These are phyloP conservation scores for Eupithecia vulgata DNA, from an alignment of 2,888 invertebrate genomes.

Conservation along the genomic window DNA sequence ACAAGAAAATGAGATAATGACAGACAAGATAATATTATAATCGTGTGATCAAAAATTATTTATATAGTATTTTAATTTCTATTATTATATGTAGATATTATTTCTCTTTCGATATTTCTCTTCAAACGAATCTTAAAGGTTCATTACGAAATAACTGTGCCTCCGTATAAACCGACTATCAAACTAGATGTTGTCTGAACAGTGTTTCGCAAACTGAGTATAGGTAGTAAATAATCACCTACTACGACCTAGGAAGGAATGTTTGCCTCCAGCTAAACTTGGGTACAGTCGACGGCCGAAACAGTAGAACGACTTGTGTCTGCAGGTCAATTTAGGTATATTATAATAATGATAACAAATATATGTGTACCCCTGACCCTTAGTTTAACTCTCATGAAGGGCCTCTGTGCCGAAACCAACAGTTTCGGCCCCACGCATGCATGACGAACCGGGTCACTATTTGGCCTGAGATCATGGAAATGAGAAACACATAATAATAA, in stretches of 20 bases:
- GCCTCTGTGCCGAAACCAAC: too few relatives aligned
- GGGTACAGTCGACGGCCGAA: not conserved
- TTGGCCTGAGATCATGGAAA: too few relatives aligned
- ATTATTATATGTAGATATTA: not conserved
- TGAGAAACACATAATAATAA: too few relatives aligned
- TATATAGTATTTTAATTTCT: too few relatives aligned
- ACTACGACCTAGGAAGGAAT: slow-evolving; percentile 54
- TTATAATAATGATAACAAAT: too few relatives aligned
- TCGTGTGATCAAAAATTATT: too few relatives aligned
- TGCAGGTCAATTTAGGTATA: not conserved
- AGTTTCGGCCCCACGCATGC: too few relatives aligned
- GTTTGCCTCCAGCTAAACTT: slow-evolving; percentile 45
- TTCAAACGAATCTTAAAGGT: not conserved
- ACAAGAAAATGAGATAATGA: not conserved
- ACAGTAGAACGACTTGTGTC: not conserved
- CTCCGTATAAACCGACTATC: slow-evolving; percentile 16
- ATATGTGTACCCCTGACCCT: too few relatives aligned
- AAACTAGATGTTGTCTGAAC: slow-evolving; percentile 19
- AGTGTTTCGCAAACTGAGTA: slow-evolving; percentile 32
- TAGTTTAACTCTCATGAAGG: too few relatives aligned
- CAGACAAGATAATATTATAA: too few relatives aligned
- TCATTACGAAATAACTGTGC: slow-evolving; percentile 22
- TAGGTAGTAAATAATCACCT: slow-evolving; percentile 54
- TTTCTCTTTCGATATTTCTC: not conserved
- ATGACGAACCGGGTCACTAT: too few relatives aligned